Base-by-base conservation (phyloP, 2,888 invertebrate species). In the Lasioglossum leucozonium region DNA sequence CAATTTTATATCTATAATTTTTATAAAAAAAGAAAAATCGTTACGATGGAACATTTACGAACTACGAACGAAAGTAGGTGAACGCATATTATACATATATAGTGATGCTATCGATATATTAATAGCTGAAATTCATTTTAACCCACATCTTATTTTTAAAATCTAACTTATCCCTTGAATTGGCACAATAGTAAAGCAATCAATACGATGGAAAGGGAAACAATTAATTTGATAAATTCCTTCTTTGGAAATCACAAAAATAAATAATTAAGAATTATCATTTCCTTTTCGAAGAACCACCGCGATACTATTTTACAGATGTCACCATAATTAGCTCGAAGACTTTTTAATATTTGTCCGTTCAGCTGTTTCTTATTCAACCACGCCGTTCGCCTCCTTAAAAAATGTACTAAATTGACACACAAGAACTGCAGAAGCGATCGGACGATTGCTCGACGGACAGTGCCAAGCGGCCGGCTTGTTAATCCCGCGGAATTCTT, bases 401-500 rank as follows among this genome's bases (percentile, higher is more conserved):
- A 51, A 22, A 51, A 51, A 22, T 44, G 0, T 16, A 16, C 44
- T 44, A 47, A 47, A 6, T 51, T 8, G 8, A 22, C 22, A 22
- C 51, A 2, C 44, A 16, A 44, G 44, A 16, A 44, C 16, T 44
- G 22, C 22, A 8, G 51, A 22, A 51, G 51, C 13, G 58, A 58
- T 26, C 4, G n/a, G 26, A 58, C 1, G 13, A 26, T 26, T 58
- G 4, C 58, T 4, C 58, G 58, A 58, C 13, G 26, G 26, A 58
- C 2, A 22, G 8, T 22, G 8, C 0, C 0, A 8, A 58, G 58
- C 58, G 11, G 4, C n/a, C n/a, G 13, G 22, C 5, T 0, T 22
- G 65, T 4, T 76, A 65, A 76, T 76, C n/a, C 16, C 34, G 2
- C 67, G 67, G 22, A 74, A 10, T 30, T 42, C 58, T 62, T 37